Evolutionary conservation across 2,113 vertebrate species (phyloP).

Genomic region (Noctilio leporinus): DNA sequence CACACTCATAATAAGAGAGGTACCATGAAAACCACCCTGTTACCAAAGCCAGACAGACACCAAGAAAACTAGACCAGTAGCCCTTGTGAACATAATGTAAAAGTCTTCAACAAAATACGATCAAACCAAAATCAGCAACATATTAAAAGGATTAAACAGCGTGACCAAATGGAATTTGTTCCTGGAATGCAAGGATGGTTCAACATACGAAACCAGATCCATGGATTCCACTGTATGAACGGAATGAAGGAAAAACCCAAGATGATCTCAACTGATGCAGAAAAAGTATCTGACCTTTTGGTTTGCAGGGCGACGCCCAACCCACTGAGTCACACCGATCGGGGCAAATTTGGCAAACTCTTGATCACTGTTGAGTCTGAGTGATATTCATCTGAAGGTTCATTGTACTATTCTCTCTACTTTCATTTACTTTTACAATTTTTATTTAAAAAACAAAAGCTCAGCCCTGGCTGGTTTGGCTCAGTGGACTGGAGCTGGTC

Average conservation of each 20-base stretch:
- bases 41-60: neutral
- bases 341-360: neutral
- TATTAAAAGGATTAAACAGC: neutral
- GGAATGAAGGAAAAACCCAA: neutral
- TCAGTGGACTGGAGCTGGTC: too few species aligned
- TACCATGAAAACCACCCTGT: neutral
- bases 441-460: neutral
- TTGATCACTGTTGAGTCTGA: fast-evolving
- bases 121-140: neutral
- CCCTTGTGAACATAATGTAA: neutral
- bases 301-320: too few species aligned
- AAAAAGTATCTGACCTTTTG: neutral
- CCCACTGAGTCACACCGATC: too few species aligned
- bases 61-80: neutral
- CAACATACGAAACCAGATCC: neutral
- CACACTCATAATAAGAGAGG: neutral
- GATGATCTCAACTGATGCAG: neutral
- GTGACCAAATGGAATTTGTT: neutral
- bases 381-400: neutral
- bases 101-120: neutral
- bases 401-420: neutral
- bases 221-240: neutral
- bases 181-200: neutral
- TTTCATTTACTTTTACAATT: neutral
- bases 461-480: too few species aligned